Conservation (phyloP, 2,888 invertebrate species). For the Chesias legatella region DNA sequence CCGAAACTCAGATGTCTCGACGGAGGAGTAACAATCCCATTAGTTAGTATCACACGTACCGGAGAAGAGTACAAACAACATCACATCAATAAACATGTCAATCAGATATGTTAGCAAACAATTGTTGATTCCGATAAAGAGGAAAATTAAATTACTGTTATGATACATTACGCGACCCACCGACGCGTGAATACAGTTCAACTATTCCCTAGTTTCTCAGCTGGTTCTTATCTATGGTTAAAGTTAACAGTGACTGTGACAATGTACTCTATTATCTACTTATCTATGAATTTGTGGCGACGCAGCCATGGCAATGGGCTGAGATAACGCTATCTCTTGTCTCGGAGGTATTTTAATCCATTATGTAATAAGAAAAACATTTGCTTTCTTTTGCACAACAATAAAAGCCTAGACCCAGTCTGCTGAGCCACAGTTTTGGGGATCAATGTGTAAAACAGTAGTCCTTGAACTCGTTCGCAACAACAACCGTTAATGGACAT, state of each 20-base stretch:
- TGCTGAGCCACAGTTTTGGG: neutral
- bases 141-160: slow-evolving; percentile 39
- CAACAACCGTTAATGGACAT: slow-evolving; percentile 56
- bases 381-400: neutral
- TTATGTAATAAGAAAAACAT: slow-evolving; percentile 1
- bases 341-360: neutral
- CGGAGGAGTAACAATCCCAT: slow-evolving; percentile 18
- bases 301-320: slow-evolving; percentile 6
- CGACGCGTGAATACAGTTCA: slow-evolving; percentile 32
- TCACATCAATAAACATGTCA: slow-evolving; percentile 35
- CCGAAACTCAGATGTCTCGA: slow-evolving; percentile 17
- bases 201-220: slow-evolving; percentile 10
- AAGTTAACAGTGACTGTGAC: slow-evolving; percentile 5
- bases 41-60: slow-evolving; percentile 12
- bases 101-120: slow-evolving; percentile 36
- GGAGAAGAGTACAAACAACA: slow-evolving; percentile 10
- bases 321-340: slow-evolving; percentile 8
- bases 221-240: slow-evolving; percentile 4
- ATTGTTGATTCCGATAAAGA: slow-evolving; percentile 40
- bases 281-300: slow-evolving; percentile 14
- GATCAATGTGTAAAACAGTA: slow-evolving; percentile 16
- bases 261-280: slow-evolving; percentile 7
- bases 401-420: too few relatives aligned
- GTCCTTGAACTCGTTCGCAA: slow-evolving; percentile 48
- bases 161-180: slow-evolving; percentile 33